Evolutionary conservation across 1,140 invertebrate species (phyloP), one percentile per base, ranked within the genome.

Genomic region (Ceratosolen solmsi): DNA sequence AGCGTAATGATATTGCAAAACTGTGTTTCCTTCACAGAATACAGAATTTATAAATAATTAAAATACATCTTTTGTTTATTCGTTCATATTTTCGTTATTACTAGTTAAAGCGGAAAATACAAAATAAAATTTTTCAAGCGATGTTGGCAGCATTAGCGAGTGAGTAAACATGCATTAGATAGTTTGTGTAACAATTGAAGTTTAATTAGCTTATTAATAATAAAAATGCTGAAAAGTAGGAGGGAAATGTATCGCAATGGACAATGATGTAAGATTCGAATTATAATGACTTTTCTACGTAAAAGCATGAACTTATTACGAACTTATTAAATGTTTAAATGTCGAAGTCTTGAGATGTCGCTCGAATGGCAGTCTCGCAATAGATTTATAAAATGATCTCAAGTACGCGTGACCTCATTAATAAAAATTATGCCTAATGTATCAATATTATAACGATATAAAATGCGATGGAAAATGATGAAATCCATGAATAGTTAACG

Each of bases 1-100:
- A 22, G 11, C 8, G 11, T 74, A 51, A 38, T 77, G 56, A 63
- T 46, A 65, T 41, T 27, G 60, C 33, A 33, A 76, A 76, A 76
- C 5, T 65, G n/a, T n/a, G n/a, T n/a, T 30, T 77, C 60, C 41
- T 65, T 60, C 75, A 25, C 41, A 41, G 20, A 46, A 46, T 60
- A n/a, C 33, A 77, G 9, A 49, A n/a, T n/a, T n/a, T n/a, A n/a
- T n/a, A n/a, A n/a, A n/a, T n/a, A 20, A 0, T 41, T n/a, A 33
- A 65, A 76, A 60, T 54, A 30, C 74, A 65, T 77, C 38, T 49
- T 77, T n/a, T 77, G 65, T 49, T 63, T 77, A 77, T 65, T 49
- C 58, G n/a, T n/a, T n/a, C n/a, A n/a, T n/a, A n/a, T n/a, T n/a
- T n/a, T n/a, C n/a, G n/a, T n/a, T n/a, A n/a, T n/a, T n/a, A n/a